A percentile compares a stretch with the other conserved stretches of the same genome.
Conservation (phyloP, 2,797 vertebrate species). For the Oophaga sylvatica region DNA sequence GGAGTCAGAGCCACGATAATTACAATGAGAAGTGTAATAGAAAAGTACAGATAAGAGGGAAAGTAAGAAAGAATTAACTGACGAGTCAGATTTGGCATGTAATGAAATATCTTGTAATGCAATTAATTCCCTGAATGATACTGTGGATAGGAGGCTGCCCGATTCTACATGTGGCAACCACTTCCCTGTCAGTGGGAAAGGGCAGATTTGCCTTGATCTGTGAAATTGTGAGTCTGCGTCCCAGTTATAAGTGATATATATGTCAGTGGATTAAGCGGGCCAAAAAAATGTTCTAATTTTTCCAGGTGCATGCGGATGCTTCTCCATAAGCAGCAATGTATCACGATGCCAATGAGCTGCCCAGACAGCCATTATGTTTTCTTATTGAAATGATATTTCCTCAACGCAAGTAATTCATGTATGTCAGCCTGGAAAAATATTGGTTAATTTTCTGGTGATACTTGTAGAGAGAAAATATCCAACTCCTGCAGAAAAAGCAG, state of each 20-base stretch:
- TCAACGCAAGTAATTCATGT: not conserved
- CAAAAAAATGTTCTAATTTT: not conserved
- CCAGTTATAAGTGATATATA: not conserved
- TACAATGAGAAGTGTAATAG: constrained; percentile 57
- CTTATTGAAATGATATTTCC: not conserved
- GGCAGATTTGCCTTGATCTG: constrained; percentile 2
- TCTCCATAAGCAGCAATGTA: not conserved
- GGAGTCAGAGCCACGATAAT: constrained; percentile 46
- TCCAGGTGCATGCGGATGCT: not conserved
- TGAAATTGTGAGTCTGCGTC: constrained; percentile 8
- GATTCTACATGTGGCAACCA: not conserved
- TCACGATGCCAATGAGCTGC: not conserved
- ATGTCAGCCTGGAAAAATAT: not conserved
- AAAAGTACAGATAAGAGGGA: constrained; percentile 53
- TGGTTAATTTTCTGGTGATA: not conserved
- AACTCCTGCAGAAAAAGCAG: too few species aligned
- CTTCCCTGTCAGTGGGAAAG: constrained; percentile 23
- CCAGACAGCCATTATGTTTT: not conserved
- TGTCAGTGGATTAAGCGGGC: constrained; percentile 21
- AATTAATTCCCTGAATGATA: constrained; percentile 57
- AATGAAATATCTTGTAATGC: constrained; percentile 56
- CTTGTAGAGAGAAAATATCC: too few species aligned
- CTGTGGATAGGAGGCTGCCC: constrained; percentile 23
- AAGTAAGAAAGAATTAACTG: constrained; percentile 60
- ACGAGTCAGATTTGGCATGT: constrained; percentile 53